Conservation (phyloP, 2,888 invertebrate genomes). For the Subacronicta megacephala region DNA sequence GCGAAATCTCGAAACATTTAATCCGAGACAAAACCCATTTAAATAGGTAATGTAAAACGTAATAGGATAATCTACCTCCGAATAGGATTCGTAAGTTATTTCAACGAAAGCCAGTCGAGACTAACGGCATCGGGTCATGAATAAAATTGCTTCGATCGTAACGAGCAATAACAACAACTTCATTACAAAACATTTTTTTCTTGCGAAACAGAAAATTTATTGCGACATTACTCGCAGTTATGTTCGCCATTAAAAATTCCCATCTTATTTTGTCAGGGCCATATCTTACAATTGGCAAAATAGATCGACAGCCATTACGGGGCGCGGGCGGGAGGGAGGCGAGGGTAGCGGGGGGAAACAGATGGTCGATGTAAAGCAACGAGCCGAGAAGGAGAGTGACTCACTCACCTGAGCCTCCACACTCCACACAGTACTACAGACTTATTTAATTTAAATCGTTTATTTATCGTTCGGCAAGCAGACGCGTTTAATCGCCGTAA, state of each 20-base stretch:
- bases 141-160: constrained; percentile 44
- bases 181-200: constrained; percentile 61
- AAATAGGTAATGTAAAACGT: constrained; percentile 50
- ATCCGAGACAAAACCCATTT: constrained; percentile 45
- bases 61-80: constrained; percentile 45
- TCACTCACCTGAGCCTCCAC: constrained; percentile 65
- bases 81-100: constrained; percentile 32
- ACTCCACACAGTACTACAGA: constrained; percentile 42
- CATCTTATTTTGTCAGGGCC: constrained; percentile 73
- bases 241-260: constrained; percentile 72
- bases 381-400: constrained; percentile 56
- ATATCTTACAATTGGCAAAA: constrained; percentile 75
- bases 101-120: constrained; percentile 20
- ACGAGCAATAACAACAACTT: constrained; percentile 59
- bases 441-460: constrained; percentile 64
- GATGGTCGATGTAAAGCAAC: constrained; percentile 58
- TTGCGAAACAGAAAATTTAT: constrained; percentile 63
- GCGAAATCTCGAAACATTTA: constrained; percentile 33
- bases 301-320: constrained; percentile 70
- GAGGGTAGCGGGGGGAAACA: constrained; percentile 22
- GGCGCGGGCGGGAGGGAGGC: constrained; percentile 23
- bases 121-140: constrained; percentile 39
- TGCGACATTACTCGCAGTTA: constrained; percentile 67
- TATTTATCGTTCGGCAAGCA: constrained; percentile 57
- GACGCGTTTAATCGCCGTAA: constrained; percentile 60